Base-by-base conservation (phyloP, 2,888 invertebrate genomes). In the Hypolimnas misippus region DNA sequence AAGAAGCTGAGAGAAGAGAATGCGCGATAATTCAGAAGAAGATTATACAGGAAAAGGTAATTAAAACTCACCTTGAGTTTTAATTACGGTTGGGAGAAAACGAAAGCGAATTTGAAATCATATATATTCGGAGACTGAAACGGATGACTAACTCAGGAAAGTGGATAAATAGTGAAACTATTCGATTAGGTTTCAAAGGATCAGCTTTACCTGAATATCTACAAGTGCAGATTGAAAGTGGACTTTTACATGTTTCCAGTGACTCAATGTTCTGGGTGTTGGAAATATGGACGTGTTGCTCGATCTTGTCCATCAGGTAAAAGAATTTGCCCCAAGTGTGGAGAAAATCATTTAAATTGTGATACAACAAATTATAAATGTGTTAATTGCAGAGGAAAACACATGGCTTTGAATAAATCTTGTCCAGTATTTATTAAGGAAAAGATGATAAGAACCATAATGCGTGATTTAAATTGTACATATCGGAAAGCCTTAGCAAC, bases 211-310 rank as follows among this genome's bases (percentile, higher is more conserved):
- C 64, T 3, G 5, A 54, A 0, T 42, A 56, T 10, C 12, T 58
- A 33, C 38, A 53, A 38, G 1, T 14, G 54, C 4, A 46, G 62
- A 12, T 51, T 68, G 1, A 51, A 50, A 49, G 64, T 64, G 0
- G 57, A 52, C 8, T 44, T 65, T 2, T 70, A 63, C 25, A 31
- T 60, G 2, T 66, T 65, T 19, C 66, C 67, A 0, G 70, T 68
- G 3, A 65, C 67, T 0, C 64, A 69, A 33, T 68, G 70, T 19
- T 65, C 68, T 16, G 19, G 46, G 7, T 70, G 65, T 25, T 70
- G 66, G 33, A 59, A 59, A 44, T 59, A 40, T 35, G 52, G 44
- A 2, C 52, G 53, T 44, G 10, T 52, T 14, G 33, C 8, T 5
- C 31, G 33, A 7, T 42, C n/a, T 8, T 60, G 60, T 35, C 49